These are phyloP conservation scores for Cheirogaleus medius DNA, from an alignment of 2,113 vertebrate species.

Conservation along the genomic window DNA sequence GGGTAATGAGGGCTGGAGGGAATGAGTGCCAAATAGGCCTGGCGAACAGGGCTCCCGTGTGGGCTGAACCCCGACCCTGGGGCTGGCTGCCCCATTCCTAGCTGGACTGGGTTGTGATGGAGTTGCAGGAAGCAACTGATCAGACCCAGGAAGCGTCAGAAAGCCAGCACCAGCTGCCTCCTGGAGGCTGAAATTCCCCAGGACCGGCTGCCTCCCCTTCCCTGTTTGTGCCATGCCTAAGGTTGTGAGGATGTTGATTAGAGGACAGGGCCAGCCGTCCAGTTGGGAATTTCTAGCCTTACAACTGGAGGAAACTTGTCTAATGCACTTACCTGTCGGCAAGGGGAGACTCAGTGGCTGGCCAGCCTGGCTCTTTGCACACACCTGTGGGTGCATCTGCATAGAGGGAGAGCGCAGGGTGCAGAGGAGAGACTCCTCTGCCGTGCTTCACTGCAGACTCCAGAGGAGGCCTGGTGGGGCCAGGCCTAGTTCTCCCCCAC, in stretches of 20 bases:
- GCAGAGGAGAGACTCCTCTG: too few species aligned
- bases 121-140: neutral
- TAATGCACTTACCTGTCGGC: neutral
- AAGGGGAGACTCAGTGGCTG: neutral
- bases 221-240: neutral
- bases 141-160: neutral
- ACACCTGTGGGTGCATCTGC: neutral
- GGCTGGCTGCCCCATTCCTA: neutral
- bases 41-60: constrained; percentile 87
- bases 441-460: neutral
- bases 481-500: neutral
- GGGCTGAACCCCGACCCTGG: neutral
- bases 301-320: neutral
- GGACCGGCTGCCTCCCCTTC: neutral
- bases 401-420: too few species aligned
- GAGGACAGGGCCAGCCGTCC: neutral
- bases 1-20: constrained; percentile 86
- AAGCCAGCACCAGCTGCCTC: neutral
- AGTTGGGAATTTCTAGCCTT: neutral
- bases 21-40: constrained; percentile 87
- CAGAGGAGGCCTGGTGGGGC: neutral
- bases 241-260: neutral
- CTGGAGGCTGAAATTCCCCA: neutral
- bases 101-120: neutral
- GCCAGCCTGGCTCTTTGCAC: neutral